Evolutionary conservation across 1,140 invertebrate genomes (phyloP), one percentile per base, ranked within the genome.

Genomic region (Drosophila seguyi): DNA sequence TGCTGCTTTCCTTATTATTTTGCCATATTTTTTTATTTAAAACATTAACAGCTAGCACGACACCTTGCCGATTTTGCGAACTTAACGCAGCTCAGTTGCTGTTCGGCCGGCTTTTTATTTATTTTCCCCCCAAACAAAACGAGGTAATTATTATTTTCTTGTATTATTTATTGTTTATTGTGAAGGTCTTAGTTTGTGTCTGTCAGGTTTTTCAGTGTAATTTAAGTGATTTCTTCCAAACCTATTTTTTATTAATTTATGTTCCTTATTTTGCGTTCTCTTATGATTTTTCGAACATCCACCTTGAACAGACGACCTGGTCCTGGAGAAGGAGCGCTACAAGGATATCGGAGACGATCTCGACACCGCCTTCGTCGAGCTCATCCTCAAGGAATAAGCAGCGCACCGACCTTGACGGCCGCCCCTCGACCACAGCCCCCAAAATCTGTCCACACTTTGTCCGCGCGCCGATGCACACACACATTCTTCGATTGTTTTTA

Each of bases 281-380:
- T 84, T 87, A 82, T 79, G 75, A 68, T 91, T 87, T 85, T 48
- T 34, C 27, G 11, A 48, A 42, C 50, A 87, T 38, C 88, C 83
- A 57, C 58, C 47, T 29, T 38, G 22, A 96, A 84, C 96, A 99
- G 99, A 99, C 96, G 99, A 99, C 94, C 96, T 99, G 94, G 97
- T 99, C 92, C 96, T 96, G 92, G 98, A 99, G 94, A 99, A 99
- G 95, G 98, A 99, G 95, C 98, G 98, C 93, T 99, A 99, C 97
- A 99, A 99, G 95, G 96, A 97, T 93, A 99, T 99, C 94, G 98
- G 98, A 93, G 99, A 99, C 95, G 99, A 99, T 94, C 95, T 99
- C 95, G 99, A 99, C 94, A 96, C 96, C 92, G 99, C 99, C 84
- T 99, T 99, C 95, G 96, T 98, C 93, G 98, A 99, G 94, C 96